Percentiles rank a stretch among this genome's conserved stretches.
Evolutionary conservation across 2,113 vertebrate genomes (phyloP).

Genomic region (Epinephelus moara): DNA sequence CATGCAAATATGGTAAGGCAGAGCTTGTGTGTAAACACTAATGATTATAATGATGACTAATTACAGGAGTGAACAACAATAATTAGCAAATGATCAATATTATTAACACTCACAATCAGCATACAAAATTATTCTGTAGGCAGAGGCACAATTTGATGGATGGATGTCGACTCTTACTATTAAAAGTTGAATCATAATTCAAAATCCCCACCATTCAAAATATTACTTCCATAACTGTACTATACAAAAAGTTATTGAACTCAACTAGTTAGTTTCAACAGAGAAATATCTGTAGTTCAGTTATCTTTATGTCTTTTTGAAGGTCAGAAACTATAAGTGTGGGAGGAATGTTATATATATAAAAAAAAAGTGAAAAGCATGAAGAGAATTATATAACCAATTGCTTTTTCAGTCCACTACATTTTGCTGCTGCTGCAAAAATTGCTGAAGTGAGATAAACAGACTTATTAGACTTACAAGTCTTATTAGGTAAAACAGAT

Average conservation of each 20-base stretch:
- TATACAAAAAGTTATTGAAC: too few species aligned
- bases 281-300: background rate
- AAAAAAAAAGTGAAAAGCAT: too few species aligned
- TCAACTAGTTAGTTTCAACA: background rate
- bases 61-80: constrained; percentile 20
- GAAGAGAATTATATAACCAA: too few species aligned
- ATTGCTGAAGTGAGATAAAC: too few species aligned
- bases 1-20: background rate
- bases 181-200: background rate
- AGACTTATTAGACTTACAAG: too few species aligned
- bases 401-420: too few species aligned
- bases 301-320: background rate
- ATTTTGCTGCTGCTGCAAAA: too few species aligned
- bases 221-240: background rate
- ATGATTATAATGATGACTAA: constrained; percentile 22
- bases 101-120: background rate
- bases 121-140: background rate
- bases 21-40: constrained; percentile 12
- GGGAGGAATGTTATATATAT: too few species aligned
- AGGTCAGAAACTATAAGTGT: background rate
- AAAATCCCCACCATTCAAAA: background rate
- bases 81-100: constrained; percentile 24
- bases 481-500: too few species aligned
- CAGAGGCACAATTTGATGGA: background rate
- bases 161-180: background rate